Evolutionary conservation across 2,113 vertebrate genomes (phyloP).

Genomic region (Heterocephalus glaber): DNA sequence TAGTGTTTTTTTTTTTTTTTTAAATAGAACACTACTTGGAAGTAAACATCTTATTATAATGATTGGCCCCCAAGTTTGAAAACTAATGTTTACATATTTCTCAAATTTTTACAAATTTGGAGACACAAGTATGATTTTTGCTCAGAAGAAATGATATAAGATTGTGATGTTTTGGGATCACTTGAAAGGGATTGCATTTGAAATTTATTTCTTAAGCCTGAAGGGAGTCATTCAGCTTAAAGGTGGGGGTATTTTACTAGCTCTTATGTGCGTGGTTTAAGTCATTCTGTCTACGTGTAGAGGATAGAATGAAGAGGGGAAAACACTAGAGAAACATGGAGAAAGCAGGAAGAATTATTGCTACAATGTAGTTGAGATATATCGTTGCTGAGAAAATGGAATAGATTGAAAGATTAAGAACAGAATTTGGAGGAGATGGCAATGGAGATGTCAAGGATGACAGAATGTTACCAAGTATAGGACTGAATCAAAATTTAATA

Average conservation of each 20-base stretch:
- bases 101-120: not conserved
- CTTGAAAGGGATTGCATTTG: not conserved
- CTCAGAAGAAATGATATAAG: not conserved
- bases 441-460: not conserved
- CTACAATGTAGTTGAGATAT: not conserved
- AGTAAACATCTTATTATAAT: not conserved
- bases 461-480: not conserved
- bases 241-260: not conserved
- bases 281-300: not conserved
- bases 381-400: not conserved
- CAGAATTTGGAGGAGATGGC: not conserved
- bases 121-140: slow-evolving; percentile 15
- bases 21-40: not conserved
- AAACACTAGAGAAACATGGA: not conserved
- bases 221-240: not conserved
- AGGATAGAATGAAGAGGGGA: not conserved
- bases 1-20: not conserved
- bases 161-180: not conserved
- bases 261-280: slow-evolving; percentile 17
- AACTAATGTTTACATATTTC: not conserved
- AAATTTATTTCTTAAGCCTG: not conserved
- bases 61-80: not conserved
- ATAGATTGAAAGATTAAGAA: not conserved
- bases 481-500: not conserved
- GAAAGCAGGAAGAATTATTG: not conserved